These are phyloP conservation scores for Rhadinocentrus ornatus DNA, from an alignment of 2,797 vertebrate genomes.

Conservation along the genomic window DNA sequence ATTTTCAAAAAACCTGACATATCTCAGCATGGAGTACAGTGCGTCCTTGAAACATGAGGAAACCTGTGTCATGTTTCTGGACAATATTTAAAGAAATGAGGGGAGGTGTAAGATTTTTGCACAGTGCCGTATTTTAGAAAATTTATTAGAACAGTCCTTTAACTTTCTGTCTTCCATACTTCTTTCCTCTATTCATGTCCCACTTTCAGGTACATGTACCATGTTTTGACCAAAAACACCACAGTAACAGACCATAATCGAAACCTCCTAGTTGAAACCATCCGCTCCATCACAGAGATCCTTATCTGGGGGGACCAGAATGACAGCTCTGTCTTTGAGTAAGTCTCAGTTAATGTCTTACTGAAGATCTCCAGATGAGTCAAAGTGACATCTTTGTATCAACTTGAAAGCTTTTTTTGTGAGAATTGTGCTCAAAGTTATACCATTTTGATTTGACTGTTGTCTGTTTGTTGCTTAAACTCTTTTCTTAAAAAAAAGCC, in stretches of 20 bases:
- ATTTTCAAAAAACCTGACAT: too few relatives aligned
- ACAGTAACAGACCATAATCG: slow-evolving; percentile 97
- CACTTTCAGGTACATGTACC: slow-evolving; percentile 91
- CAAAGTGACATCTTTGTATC: neutral
- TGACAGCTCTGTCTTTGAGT: slow-evolving; percentile 99
- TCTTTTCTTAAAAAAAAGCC: too few relatives aligned
- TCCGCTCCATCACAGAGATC: slow-evolving; percentile 98
- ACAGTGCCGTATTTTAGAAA: neutral
- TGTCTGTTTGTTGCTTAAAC: too few relatives aligned
- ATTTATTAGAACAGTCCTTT: neutral
- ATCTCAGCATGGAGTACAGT: too few relatives aligned
- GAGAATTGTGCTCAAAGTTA: neutral
- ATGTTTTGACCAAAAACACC: slow-evolving; percentile 96
- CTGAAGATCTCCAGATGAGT: slow-evolving; percentile 9
- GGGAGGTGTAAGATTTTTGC: neutral
- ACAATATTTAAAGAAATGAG: too few relatives aligned
- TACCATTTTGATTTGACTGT: neutral
- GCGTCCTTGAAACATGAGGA: too few relatives aligned
- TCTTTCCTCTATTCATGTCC: neutral
- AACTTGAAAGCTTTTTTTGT: neutral
- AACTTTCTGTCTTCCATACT: neutral
- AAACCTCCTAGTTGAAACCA: slow-evolving; percentile 98
- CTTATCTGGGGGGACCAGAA: slow-evolving; percentile 99
- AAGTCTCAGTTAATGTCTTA: slow-evolving; percentile 62
- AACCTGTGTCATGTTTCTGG: too few relatives aligned